These are phyloP conservation scores for Dicycla oo DNA, from an alignment of 2,888 invertebrate genomes.

Conservation along the genomic window DNA sequence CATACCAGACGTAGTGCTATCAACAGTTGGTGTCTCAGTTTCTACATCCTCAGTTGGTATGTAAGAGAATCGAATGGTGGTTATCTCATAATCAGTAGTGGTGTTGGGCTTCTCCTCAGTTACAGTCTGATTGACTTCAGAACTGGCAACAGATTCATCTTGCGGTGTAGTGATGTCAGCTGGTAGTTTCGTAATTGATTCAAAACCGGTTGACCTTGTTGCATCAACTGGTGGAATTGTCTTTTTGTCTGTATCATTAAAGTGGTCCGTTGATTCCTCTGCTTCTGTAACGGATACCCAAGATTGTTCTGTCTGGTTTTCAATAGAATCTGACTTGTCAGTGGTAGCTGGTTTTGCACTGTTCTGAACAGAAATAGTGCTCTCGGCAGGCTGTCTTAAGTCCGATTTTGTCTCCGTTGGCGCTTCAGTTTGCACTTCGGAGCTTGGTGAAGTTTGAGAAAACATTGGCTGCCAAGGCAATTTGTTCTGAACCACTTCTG, in stretches of 20 bases:
- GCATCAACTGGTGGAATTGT: constrained; percentile 79
- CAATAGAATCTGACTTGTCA: constrained; percentile 67
- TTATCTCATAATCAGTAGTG: constrained; percentile 83
- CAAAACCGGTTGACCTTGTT: constrained; percentile 83
- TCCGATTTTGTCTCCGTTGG: constrained; percentile 78
- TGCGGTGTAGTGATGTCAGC: constrained; percentile 84
- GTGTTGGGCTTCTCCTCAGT: constrained; percentile 69
- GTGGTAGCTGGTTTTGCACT: constrained; percentile 73
- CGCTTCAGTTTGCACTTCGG: constrained; percentile 64
- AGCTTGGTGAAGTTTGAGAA: constrained; percentile 65
- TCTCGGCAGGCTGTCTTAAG: constrained; percentile 78
- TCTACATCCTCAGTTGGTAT: constrained; percentile 77
- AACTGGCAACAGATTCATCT: constrained; percentile 77
- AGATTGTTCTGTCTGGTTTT: constrained; percentile 71
- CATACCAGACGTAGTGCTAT: constrained; percentile 69
- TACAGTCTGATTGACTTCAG: constrained; percentile 74
- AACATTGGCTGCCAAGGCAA: constrained; percentile 77
- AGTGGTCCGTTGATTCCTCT: constrained; percentile 69
- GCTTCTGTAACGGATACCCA: constrained; percentile 76
- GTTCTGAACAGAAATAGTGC: constrained; percentile 79
- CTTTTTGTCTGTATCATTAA: constrained; percentile 70
- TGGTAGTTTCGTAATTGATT: constrained; percentile 88
- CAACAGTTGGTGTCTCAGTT: constrained; percentile 53
- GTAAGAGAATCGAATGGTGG: constrained; percentile 86
- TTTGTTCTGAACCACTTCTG: constrained; percentile 79